Conservation (phyloP, 2,888 invertebrate genomes). For the Apodemia mormo region DNA sequence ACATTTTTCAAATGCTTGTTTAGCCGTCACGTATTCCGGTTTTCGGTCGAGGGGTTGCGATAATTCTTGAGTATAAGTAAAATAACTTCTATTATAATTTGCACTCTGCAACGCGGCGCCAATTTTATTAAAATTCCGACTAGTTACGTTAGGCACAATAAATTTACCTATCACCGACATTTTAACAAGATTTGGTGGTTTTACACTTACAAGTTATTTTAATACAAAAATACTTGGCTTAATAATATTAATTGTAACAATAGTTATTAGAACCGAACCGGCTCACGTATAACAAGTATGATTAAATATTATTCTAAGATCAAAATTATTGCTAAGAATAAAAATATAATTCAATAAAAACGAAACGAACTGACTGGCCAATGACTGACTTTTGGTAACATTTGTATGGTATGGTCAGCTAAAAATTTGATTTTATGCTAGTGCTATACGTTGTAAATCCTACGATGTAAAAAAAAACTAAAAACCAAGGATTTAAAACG, state of each 20-base stretch:
- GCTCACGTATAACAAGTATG: neutral
- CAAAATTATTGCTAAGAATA: neutral
- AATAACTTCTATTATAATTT: conserved; percentile 82
- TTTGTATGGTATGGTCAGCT: neutral
- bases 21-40: conserved; percentile 87
- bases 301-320: neutral
- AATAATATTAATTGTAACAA: neutral
- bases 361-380: neutral
- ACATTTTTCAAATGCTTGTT: conserved; percentile 88
- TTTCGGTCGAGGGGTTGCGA: conserved; percentile 89
- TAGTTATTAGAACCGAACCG: neutral
- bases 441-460: too few relatives aligned
- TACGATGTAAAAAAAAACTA: too few relatives aligned
- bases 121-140: conserved; percentile 58
- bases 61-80: conserved; percentile 90
- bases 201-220: neutral
- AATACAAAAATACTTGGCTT: neutral
- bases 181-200: conserved; percentile 33
- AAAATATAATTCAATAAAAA: neutral
- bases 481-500: too few relatives aligned
- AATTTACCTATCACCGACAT: conserved; percentile 69
- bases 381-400: too few relatives aligned
- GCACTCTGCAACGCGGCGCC: conserved; percentile 55
- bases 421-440: too few relatives aligned
- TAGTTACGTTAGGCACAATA: conserved; percentile 55